Conservation (phyloP, 2,888 invertebrate species). For the Prosopocoilus inquinatus region DNA sequence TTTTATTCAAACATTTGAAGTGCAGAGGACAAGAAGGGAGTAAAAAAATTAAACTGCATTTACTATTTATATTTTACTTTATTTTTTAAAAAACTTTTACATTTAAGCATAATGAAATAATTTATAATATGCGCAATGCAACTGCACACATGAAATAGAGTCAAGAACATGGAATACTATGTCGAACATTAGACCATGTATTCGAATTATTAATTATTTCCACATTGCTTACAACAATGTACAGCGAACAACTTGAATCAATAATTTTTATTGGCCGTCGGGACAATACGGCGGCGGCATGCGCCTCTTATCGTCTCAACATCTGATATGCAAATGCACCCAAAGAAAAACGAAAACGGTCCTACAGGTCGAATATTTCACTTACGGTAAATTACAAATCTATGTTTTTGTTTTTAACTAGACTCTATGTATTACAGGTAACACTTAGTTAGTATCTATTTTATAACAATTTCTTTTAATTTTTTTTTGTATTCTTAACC, state of each 20-base stretch:
- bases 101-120: constrained; percentile 41
- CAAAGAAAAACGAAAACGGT: constrained; percentile 9
- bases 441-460: constrained; percentile 51
- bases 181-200: constrained; percentile 30
- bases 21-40: too few relatives aligned
- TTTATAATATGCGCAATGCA: constrained; percentile 30
- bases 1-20: too few relatives aligned
- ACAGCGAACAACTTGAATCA: constrained; percentile 20
- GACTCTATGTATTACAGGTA: constrained; percentile 53
- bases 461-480: constrained; percentile 48
- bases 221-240: constrained; percentile 15
- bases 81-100: constrained; percentile 43
- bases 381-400: constrained; percentile 28
- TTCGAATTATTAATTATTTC: constrained; percentile 8
- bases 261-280: constrained; percentile 17
- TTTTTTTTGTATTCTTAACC: constrained; percentile 33
- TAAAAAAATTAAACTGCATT: neutral
- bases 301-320: constrained; percentile 3
- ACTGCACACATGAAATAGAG: constrained; percentile 30
- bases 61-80: constrained; percentile 17
- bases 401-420: constrained; percentile 49
- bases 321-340: constrained; percentile 11
- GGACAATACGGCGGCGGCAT: constrained; percentile 9
- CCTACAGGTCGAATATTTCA: constrained; percentile 14
- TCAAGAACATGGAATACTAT: constrained; percentile 26